phyloP scores from a whole-genome alignment of 2,113 vertebrate species.

The Ovis aries region DNA sequence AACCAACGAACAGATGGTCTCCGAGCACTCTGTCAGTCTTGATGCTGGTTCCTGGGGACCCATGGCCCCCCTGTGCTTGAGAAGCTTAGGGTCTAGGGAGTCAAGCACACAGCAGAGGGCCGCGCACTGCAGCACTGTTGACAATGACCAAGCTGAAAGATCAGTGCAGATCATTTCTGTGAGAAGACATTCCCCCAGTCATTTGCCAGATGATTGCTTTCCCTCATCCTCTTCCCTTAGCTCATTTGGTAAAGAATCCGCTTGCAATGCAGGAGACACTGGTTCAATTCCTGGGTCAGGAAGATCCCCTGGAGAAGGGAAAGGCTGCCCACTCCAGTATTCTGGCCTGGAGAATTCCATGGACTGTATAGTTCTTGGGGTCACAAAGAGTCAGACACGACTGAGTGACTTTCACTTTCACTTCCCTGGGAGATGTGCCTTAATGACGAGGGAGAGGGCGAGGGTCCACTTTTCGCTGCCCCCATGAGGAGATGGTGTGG shows the following conservation, averaged over 20 bases:
- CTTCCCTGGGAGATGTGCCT: not conserved
- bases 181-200: not conserved
- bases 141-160: not conserved
- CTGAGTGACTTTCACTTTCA: not conserved
- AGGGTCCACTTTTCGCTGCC: not conserved
- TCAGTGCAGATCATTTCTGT: not conserved
- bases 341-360: not conserved
- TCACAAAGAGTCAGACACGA: not conserved
- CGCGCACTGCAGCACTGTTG: not conserved
- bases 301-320: not conserved
- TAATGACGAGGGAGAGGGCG: not conserved
- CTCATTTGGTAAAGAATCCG: not conserved
- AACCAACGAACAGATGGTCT: not conserved
- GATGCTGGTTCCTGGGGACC: not conserved
- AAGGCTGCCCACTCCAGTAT: not conserved
- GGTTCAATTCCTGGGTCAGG: not conserved
- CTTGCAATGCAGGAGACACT: not conserved
- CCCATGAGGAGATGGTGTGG: not conserved
- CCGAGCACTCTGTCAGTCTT: not conserved
- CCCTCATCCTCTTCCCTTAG: not conserved
- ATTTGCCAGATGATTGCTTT: not conserved
- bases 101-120: not conserved
- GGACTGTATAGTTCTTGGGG: not conserved
- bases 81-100: not conserved
- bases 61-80: not conserved